Base-by-base conservation (phyloP, 2,888 invertebrate species). In the Platerodrilus igneus region DNA sequence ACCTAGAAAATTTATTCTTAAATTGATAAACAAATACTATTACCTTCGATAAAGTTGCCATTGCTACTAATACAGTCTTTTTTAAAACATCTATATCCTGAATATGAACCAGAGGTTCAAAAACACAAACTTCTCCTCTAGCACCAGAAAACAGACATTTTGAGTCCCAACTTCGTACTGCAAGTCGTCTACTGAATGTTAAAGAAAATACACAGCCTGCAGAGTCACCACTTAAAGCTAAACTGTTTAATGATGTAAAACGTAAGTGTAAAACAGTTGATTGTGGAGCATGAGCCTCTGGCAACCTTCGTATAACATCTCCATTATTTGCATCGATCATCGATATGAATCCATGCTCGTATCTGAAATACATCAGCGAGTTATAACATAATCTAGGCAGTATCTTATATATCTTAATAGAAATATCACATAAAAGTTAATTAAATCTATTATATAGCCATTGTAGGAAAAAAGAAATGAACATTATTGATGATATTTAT, bases 111-210 rank as follows among this genome's bases (percentile, higher is more conserved):
- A 87, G 67, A 1, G 86, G 85, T 58, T 84, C 84, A 44, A 86
- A 71, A 7, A 77, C 75, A 58, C 83, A 83, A 27, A 91, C 92
- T 75, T 99, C 99, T 0, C 99, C 99, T 37, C 94, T 80, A 36
- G 94, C 93, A 18, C 97, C 97, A 19, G 96, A 95, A 68, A 99
- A 99, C 9, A 99, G 72, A 64, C 97, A 96, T 34, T 90, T 86
- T 1, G 92, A 87, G 45, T 90, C 86, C 64, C 89, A 90, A 1
- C 87, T 85, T 25, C 94, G 76, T 20, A 92, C 86, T 8, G 93
- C 94, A 53, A 95, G 75, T 7, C 88, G 81, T 40, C 93, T 75
- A 23, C 87, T 89, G 61, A 95, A 94, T 56, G 83, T 87, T 20
- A 96, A 72, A 50, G 93, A 85, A 79, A 94, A 97, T 2, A 97